Conservation (phyloP, 2,888 invertebrate genomes). For the Scrobipalpa atriplicella region DNA sequence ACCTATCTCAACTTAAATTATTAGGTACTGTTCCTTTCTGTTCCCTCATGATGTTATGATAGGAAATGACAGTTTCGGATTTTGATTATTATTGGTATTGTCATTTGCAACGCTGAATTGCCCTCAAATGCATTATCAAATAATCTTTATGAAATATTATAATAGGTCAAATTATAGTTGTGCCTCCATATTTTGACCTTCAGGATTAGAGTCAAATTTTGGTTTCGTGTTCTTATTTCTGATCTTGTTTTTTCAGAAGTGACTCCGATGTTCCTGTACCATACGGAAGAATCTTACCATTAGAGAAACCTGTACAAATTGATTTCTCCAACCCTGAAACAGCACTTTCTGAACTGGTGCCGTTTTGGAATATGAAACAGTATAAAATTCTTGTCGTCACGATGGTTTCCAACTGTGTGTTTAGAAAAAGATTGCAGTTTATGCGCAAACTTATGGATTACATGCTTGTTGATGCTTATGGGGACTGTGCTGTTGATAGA, state of each 20-base stretch:
- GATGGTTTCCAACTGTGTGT: conserved; percentile 82
- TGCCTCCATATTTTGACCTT: too few species aligned
- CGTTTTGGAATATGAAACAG: conserved; percentile 59
- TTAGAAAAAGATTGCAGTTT: conserved; percentile 73
- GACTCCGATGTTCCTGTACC: conserved; percentile 84
- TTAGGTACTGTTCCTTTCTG: too few species aligned
- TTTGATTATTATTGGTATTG: too few species aligned
- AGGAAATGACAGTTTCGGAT: too few species aligned
- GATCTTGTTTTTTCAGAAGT: conserved; percentile 56
- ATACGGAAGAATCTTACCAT: conserved; percentile 77
- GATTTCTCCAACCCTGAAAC: conserved; percentile 31
- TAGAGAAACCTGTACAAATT: conserved; percentile 36
- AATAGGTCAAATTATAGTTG: not conserved
- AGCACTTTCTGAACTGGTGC: conserved; percentile 36
- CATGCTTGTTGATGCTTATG: conserved; percentile 83
- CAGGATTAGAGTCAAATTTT: too few species aligned
- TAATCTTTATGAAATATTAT: not conserved
- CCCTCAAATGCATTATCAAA: too few species aligned
- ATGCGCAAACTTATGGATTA: conserved; percentile 80
- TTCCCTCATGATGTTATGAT: too few species aligned
- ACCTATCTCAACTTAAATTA: too few species aligned
- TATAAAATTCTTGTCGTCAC: conserved; percentile 74
- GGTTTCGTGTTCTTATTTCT: too few species aligned
- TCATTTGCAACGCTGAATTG: not conserved
- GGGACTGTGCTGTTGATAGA: conserved; percentile 70